Conservation (phyloP, 2,888 invertebrate genomes). For the Liopterus haemorrhoidalis region DNA sequence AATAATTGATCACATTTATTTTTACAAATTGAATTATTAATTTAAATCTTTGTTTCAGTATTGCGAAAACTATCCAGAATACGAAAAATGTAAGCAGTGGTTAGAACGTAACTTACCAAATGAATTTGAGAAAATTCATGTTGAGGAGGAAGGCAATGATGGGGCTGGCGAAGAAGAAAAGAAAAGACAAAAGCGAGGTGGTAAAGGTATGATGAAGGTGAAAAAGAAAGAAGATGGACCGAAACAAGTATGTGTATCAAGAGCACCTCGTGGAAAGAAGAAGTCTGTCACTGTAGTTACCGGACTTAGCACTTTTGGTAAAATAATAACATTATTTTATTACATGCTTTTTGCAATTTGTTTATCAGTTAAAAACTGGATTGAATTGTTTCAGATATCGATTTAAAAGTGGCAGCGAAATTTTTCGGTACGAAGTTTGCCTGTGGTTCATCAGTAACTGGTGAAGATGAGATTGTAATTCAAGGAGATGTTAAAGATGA, state of each 20-base stretch:
- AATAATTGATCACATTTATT: slow-evolving; percentile 9
- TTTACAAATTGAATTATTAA: slow-evolving; percentile 15
- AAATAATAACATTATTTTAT: slow-evolving; percentile 17
- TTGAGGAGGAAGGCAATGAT: slow-evolving; percentile 60
- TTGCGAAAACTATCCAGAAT: slow-evolving; percentile 96
- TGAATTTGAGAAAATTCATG: slow-evolving; percentile 83
- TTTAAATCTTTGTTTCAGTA: slow-evolving; percentile 56
- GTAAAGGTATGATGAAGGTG: slow-evolving; percentile 90
- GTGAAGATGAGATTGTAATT: slow-evolving; percentile 98
- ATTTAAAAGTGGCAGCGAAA: slow-evolving; percentile 95
- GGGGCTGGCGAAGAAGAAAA: slow-evolving; percentile 84
- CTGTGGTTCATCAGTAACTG: slow-evolving; percentile 98
- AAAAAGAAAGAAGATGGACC: slow-evolving; percentile 91
- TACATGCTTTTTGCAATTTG: neutral
- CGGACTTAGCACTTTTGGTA: slow-evolving; percentile 91
- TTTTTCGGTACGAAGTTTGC: slow-evolving; percentile 97
- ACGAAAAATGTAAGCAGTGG: slow-evolving; percentile 97
- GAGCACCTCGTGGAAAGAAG: slow-evolving; percentile 95
- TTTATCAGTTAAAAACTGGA: neutral
- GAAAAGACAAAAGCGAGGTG: slow-evolving; percentile 93
- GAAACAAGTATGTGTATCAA: slow-evolving; percentile 75
- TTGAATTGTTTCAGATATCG: slow-evolving; percentile 67
- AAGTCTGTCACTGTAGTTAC: slow-evolving; percentile 97
- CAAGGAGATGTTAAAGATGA: slow-evolving; percentile 99
- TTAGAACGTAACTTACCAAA: slow-evolving; percentile 88